These are phyloP conservation scores for Nycteola revayana DNA, from an alignment of 2,888 invertebrate genomes.

Conservation along the genomic window DNA sequence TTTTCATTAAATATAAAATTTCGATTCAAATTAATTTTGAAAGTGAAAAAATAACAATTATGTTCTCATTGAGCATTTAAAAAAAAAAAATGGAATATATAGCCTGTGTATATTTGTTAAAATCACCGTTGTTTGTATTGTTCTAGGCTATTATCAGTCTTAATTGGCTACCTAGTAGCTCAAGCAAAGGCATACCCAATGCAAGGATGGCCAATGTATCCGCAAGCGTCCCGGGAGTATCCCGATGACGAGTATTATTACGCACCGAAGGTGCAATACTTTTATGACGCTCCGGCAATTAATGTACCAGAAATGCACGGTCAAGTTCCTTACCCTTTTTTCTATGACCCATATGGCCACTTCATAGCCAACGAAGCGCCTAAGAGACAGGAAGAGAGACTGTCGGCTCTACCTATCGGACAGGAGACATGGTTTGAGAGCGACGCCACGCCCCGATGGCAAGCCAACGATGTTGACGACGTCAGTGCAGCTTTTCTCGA, in stretches of 20 bases:
- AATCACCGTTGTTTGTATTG: too few relatives aligned
- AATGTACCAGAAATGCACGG: constrained; percentile 64
- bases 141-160: constrained; percentile 63
- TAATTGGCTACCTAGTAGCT: constrained; percentile 75
- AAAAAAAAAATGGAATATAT: too few relatives aligned
- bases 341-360: constrained; percentile 73
- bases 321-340: constrained; percentile 70
- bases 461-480: constrained; percentile 68
- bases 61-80: too few relatives aligned
- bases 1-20: too few relatives aligned
- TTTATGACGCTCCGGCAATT: constrained; percentile 64
- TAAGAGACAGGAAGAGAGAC: constrained; percentile 82
- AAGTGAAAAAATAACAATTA: too few relatives aligned
- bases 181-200: constrained; percentile 68
- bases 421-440: constrained; percentile 85
- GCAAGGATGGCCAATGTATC: constrained; percentile 73
- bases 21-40: too few relatives aligned
- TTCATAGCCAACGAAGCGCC: constrained; percentile 81
- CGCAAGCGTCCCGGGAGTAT: constrained; percentile 76
- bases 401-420: constrained; percentile 84
- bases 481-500: constrained; percentile 85
- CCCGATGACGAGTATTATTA: constrained; percentile 82
- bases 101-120: too few relatives aligned
- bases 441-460: constrained; percentile 70
- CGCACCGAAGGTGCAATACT: constrained; percentile 75